A percentile compares a stretch with the other conserved stretches of the same genome.
Conservation (phyloP, 2,113 vertebrate genomes). For the Lontra canadensis region DNA sequence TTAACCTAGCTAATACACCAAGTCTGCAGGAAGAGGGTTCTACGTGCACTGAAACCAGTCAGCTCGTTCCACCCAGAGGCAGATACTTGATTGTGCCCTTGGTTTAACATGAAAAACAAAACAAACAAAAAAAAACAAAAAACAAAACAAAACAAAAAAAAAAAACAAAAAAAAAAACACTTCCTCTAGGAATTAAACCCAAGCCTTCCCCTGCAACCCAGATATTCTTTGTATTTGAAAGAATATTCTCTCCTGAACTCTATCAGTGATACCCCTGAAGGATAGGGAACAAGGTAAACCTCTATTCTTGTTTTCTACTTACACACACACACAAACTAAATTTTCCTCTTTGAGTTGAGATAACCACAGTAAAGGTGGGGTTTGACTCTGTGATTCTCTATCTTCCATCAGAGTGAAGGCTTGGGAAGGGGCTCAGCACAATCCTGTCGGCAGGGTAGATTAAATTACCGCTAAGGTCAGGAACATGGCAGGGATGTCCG, state of each 20-base stretch:
- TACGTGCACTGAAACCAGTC: not conserved
- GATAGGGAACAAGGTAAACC: not conserved
- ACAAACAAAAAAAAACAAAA: not conserved
- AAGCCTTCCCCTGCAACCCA: not conserved
- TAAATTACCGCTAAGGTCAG: not conserved
- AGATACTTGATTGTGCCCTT: not conserved
- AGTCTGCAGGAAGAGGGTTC: not conserved
- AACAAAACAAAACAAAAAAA: not conserved
- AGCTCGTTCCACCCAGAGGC: not conserved
- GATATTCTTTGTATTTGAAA: not conserved
- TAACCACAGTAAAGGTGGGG: not conserved
- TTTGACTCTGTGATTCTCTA: not conserved
- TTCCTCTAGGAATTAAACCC: not conserved
- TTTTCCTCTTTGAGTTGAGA: not conserved
- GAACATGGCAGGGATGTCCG: too few relatives aligned
- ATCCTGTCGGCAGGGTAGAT: not conserved
- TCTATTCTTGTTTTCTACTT: not conserved
- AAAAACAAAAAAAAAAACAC: not conserved
- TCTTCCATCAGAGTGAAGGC: not conserved
- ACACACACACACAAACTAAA: not conserved
- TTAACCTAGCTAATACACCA: not conserved
- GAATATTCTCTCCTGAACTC: not conserved
- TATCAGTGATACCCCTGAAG: not conserved
- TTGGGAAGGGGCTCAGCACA: not conserved
- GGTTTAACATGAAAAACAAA: not conserved